A percentile compares a stretch with the other conserved stretches of the same genome.
Conservation (phyloP, 2,888 invertebrate genomes). For the Napeogenes inachia region DNA sequence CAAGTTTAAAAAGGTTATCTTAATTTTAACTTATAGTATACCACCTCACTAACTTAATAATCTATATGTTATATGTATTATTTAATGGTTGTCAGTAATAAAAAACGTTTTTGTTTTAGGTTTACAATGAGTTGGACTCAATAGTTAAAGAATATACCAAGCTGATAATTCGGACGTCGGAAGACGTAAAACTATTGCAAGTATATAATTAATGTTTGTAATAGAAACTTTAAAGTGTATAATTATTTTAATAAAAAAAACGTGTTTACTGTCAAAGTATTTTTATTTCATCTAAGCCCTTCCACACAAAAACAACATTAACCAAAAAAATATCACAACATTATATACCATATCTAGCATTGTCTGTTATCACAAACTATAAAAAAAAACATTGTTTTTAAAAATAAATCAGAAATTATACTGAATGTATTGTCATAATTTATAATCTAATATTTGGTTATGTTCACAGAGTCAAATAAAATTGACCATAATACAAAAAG, state of each 20-base stretch:
- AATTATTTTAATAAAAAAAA: neutral
- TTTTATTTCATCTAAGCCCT: neutral
- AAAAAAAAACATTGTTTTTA: no score
- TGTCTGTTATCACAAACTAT: no score
- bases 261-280: neutral
- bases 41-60: no score
- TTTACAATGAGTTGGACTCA: slow-evolving; percentile 78
- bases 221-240: no score
- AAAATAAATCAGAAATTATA: no score
- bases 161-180: slow-evolving; percentile 81
- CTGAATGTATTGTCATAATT: slow-evolving; percentile 12
- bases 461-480: slow-evolving; percentile 19
- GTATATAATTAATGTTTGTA: slow-evolving; percentile 15
- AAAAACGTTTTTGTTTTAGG: slow-evolving; percentile 73
- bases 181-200: slow-evolving; percentile 75
- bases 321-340: no score
- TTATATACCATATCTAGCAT: no score
- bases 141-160: slow-evolving; percentile 80
- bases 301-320: neutral
- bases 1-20: no score
- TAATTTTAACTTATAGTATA: no score
- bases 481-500: no score
- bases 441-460: slow-evolving; percentile 17
- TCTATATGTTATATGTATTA: no score
- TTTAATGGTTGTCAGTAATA: no score